Percentiles rank a stretch among this genome's conserved stretches.
These are phyloP conservation scores for Pyxicephalus adspersus DNA, from an alignment of 2,113 vertebrate genomes.

Conservation along the genomic window DNA sequence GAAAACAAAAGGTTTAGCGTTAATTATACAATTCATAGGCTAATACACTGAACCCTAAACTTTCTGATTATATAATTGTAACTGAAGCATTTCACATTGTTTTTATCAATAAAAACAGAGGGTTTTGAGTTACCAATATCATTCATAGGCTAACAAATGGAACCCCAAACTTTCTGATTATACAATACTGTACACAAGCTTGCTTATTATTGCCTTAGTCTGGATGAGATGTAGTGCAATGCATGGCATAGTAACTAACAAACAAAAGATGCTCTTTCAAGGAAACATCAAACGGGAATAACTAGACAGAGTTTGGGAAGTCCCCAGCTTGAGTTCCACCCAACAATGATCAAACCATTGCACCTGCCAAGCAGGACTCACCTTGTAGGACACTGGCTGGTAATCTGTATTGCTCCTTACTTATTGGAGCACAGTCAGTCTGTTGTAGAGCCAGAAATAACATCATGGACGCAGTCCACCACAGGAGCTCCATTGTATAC, in stretches of 20 bases:
- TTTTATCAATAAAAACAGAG: too few species aligned
- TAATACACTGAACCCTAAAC: too few species aligned
- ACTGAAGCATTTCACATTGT: too few species aligned
- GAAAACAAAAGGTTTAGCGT: too few species aligned
- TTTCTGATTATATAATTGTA: too few species aligned
- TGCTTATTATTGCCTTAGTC: neutral
- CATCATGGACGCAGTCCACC: conserved; percentile 61
- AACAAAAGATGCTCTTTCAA: neutral
- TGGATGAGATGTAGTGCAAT: neutral
- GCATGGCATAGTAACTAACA: neutral
- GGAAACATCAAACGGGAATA: neutral
- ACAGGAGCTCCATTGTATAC: neutral
- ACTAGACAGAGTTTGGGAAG: neutral
- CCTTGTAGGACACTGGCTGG: conserved; percentile 82
- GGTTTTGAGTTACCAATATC: too few species aligned
- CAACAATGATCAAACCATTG: neutral
- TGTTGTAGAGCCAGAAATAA: conserved; percentile 69
- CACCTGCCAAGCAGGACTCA: conserved; percentile 62
- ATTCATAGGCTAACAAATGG: too few species aligned
- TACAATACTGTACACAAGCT: too few species aligned
- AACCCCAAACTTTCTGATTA: too few species aligned
- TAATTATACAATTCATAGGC: too few species aligned
- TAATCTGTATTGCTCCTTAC: conserved; percentile 82
- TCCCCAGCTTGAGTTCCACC: neutral
- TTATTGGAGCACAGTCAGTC: conserved; percentile 69